A percentile compares a stretch with the other conserved stretches of the same genome.
These are phyloP conservation scores for Atrina japonica DNA, from an alignment of 2,888 invertebrate species.

Conservation along the genomic window DNA sequence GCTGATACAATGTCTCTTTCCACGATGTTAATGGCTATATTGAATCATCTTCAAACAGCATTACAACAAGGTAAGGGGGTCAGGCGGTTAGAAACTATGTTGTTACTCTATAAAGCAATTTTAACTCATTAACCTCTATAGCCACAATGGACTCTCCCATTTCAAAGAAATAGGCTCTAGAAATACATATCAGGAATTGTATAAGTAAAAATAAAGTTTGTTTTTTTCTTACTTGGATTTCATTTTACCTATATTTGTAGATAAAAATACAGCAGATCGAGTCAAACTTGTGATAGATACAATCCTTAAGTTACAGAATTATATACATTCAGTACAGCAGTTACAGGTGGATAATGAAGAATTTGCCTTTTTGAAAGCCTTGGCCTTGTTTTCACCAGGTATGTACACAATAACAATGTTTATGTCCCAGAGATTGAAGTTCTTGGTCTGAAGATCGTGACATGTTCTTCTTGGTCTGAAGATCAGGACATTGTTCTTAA, in stretches of 20 bases:
- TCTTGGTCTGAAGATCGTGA: too few species aligned
- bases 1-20: conserved; percentile 89
- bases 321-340: conserved; percentile 87
- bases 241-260: conserved; percentile 70
- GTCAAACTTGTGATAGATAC: conserved; percentile 86
- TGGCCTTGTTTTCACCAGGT: conserved; percentile 92
- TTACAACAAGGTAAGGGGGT: conserved; percentile 85
- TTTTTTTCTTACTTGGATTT: too few species aligned
- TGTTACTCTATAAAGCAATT: too few species aligned
- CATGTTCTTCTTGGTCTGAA: too few species aligned
- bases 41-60: conserved; percentile 89
- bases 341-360: conserved; percentile 91
- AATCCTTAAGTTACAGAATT: conserved; percentile 91
- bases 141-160: too few species aligned
- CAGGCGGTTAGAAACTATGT: too few species aligned
- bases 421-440: too few species aligned
- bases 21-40: conserved; percentile 91
- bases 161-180: too few species aligned
- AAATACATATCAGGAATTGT: too few species aligned
- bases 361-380: conserved; percentile 92
- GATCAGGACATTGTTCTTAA: too few species aligned
- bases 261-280: conserved; percentile 77
- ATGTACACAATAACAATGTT: conserved; percentile 56
- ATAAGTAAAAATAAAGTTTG: too few species aligned
- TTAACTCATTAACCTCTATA: too few species aligned